phyloP scores from a whole-genome alignment of 2,113 vertebrate species.

The Corythaixoides concolor region DNA sequence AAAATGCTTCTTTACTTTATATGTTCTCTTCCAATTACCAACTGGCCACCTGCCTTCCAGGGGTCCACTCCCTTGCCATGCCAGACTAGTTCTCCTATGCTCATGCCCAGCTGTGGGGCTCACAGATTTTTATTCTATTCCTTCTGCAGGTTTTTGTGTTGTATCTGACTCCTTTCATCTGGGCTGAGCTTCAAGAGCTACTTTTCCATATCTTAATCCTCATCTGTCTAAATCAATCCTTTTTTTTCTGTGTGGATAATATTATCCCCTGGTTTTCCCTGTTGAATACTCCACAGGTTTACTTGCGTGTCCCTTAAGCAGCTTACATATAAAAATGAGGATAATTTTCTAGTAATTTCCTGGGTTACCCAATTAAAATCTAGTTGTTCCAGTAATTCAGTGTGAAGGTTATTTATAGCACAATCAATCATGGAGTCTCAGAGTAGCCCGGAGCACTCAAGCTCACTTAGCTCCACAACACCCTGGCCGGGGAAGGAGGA shows the following conservation, averaged over 20 bases:
- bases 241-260: background rate
- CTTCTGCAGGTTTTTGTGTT: background rate
- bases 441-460: background rate
- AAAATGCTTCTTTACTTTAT: background rate
- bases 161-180: background rate
- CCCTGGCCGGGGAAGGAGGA: background rate
- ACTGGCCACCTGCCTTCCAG: background rate
- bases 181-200: background rate
- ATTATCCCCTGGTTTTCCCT: background rate
- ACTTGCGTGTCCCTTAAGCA: background rate
- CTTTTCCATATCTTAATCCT: background rate
- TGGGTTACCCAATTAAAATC: background rate
- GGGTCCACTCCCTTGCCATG: accelerated
- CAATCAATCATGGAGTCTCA: accelerated
- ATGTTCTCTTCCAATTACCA: background rate
- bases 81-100: background rate
- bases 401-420: background rate
- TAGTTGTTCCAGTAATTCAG: background rate
- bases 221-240: background rate
- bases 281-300: background rate
- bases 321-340: background rate
- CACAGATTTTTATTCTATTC: background rate
- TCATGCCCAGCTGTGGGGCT: background rate
- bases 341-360: constrained; percentile 9
- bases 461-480: background rate